Conservation (phyloP, 2,888 invertebrate genomes). For the Odontocerum albicorne region DNA sequence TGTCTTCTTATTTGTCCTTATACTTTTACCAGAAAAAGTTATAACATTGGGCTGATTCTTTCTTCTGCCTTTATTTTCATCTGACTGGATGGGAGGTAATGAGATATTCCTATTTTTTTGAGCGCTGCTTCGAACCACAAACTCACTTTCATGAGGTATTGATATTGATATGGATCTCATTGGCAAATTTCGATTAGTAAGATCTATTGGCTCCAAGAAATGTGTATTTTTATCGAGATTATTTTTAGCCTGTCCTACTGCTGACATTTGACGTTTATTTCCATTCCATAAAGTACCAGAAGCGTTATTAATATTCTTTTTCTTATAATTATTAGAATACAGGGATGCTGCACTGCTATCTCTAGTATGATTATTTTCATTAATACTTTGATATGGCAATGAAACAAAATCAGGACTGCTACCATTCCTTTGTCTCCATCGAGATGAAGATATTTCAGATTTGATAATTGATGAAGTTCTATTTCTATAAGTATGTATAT, state of each 20-base stretch:
- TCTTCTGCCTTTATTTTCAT: slow-evolving; percentile 48
- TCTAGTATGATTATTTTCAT: slow-evolving; percentile 16
- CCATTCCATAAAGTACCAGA: slow-evolving; percentile 1
- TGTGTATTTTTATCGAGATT: slow-evolving; percentile 13
- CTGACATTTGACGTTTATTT: slow-evolving; percentile 14
- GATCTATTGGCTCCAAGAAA: slow-evolving; percentile 25
- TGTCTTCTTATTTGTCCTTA: slow-evolving; percentile 24
- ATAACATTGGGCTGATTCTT: slow-evolving; percentile 2
- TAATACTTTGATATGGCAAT: slow-evolving; percentile 17
- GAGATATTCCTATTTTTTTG: slow-evolving; percentile 47
- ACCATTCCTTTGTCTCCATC: slow-evolving; percentile 47
- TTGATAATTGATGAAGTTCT: slow-evolving; percentile 49
- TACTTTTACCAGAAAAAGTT: slow-evolving; percentile 17
- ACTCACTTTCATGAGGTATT: slow-evolving; percentile 18
- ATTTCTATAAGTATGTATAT: slow-evolving; percentile 38
- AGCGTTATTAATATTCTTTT: slow-evolving; percentile 8
- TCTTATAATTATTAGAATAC: slow-evolving; percentile 18
- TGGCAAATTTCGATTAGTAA: slow-evolving; percentile 2
- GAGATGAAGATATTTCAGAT: slow-evolving; percentile 53
- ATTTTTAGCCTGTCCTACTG: slow-evolving; percentile 11
- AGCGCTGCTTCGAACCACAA: slow-evolving; percentile 12
- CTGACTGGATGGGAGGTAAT: slow-evolving; percentile 50
- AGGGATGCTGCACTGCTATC: slow-evolving; percentile 30
- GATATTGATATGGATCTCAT: slow-evolving; percentile 15
- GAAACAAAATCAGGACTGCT: slow-evolving; percentile 46